These are phyloP conservation scores for Andrena haemorrhoa DNA, from an alignment of 2,888 invertebrate genomes.

Conservation along the genomic window DNA sequence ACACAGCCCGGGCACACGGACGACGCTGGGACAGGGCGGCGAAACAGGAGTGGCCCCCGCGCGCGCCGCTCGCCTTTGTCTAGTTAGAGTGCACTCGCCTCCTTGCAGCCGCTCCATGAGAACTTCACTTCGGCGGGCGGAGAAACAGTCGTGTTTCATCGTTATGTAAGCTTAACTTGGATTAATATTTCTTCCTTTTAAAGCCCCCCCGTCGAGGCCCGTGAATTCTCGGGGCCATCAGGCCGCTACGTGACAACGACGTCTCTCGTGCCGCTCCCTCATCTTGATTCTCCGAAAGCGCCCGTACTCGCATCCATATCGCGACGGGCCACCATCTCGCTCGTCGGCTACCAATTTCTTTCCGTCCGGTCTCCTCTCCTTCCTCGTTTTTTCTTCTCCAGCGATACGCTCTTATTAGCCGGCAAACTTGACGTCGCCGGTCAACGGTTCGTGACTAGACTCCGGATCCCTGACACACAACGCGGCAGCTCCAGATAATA, in stretches of 20 bases:
- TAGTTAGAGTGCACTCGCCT: conserved; percentile 52
- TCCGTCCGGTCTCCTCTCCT: conserved; percentile 24
- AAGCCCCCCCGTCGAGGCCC: conserved; percentile 47
- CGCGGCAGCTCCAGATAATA: conserved; percentile 9
- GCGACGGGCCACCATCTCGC: conserved; percentile 24
- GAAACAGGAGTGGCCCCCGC: conserved; percentile 39
- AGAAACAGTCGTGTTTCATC: conserved; percentile 67
- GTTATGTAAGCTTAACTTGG: conserved; percentile 69
- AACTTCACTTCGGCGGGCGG: conserved; percentile 38
- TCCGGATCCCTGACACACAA: conserved; percentile 7
- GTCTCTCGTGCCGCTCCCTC: conserved; percentile 46
- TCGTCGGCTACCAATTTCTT: conserved; percentile 40
- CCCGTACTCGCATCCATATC: conserved; percentile 50
- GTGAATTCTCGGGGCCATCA: conserved; percentile 56
- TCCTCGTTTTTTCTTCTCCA: not conserved
- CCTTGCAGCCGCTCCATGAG: conserved; percentile 38
- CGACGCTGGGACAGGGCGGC: conserved; percentile 21
- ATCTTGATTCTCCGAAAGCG: conserved; percentile 45
- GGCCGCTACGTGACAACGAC: conserved; percentile 57
- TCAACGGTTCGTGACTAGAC: conserved; percentile 50
- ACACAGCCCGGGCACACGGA: not conserved
- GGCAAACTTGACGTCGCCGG: conserved; percentile 28
- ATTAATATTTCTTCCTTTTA: conserved; percentile 72
- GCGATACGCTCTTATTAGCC: conserved; percentile 50
- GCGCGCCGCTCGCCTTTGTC: conserved; percentile 49